These are phyloP conservation scores for Campoletis raptor DNA, from an alignment of 2,888 invertebrate genomes.

Conservation along the genomic window DNA sequence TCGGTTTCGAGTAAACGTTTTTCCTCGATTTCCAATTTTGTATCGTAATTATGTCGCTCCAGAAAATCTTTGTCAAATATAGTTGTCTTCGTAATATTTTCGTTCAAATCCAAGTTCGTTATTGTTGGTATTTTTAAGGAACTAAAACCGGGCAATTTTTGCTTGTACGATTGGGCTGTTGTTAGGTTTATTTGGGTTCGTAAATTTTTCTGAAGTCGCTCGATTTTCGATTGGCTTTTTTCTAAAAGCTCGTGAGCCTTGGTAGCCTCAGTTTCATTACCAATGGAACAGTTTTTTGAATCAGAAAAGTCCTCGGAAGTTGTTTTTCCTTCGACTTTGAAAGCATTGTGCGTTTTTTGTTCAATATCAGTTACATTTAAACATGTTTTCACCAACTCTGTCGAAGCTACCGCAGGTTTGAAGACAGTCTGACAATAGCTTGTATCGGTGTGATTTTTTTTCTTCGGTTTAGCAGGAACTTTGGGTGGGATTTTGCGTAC, in stretches of 20 bases:
- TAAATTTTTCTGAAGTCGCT: conserved; percentile 77
- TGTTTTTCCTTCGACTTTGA: conserved; percentile 1
- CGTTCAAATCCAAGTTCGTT: conserved; percentile 71
- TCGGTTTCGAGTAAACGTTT: conserved; percentile 72
- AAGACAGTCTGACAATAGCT: conserved; percentile 36
- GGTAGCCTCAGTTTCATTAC: not conserved
- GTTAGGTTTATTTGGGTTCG: conserved; percentile 77
- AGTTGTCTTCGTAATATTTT: conserved; percentile 69
- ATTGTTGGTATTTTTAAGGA: conserved; percentile 56
- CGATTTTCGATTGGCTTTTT: conserved; percentile 77
- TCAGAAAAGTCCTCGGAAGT: conserved; percentile 5
- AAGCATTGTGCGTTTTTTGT: conserved; percentile 9
- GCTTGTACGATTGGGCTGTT: conserved; percentile 78
- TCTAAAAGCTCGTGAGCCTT: conserved; percentile 74
- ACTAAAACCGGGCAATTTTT: conserved; percentile 71
- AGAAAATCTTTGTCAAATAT: conserved; percentile 78
- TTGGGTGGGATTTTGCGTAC: conserved; percentile 70
- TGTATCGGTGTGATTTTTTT: conserved; percentile 36
- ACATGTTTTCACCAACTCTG: not conserved
- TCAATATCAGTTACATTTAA: not conserved
- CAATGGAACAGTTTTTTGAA: not conserved
- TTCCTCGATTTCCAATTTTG: conserved; percentile 77
- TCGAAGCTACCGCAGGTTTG: conserved; percentile 3
- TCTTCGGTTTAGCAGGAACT: conserved; percentile 71
- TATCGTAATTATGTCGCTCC: conserved; percentile 76